phyloP scores from a whole-genome alignment of 2,797 vertebrate genomes.

The Odontamblyopus rebecca region DNA sequence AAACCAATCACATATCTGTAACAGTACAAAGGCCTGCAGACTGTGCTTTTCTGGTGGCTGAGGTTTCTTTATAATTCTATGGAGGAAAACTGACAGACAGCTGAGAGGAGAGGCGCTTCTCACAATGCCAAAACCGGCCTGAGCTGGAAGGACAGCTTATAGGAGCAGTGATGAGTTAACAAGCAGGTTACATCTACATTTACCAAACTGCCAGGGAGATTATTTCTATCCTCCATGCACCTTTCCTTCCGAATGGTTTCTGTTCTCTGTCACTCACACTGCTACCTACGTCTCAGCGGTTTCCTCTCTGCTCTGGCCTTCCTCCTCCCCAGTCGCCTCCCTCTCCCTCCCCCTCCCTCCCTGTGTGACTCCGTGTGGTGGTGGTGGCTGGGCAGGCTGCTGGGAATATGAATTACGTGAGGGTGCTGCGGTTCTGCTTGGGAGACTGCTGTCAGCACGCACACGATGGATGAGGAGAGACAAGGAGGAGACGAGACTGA shows the following conservation, averaged over 20 bases:
- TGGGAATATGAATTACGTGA: conserved; percentile 81
- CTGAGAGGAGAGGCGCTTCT: not conserved
- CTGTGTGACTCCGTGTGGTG: conserved; percentile 30
- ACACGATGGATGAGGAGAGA: conserved; percentile 76
- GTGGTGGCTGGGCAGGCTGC: conserved; percentile 60
- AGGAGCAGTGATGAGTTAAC: conserved; percentile 3
- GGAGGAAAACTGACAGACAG: conserved; percentile 41
- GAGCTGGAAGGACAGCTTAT: not conserved
- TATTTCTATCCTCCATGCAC: conserved; percentile 16
- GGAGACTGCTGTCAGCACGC: conserved; percentile 74
- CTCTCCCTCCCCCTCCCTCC: conserved; percentile 42
- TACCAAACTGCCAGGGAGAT: not conserved
- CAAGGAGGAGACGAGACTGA: conserved; percentile 73
- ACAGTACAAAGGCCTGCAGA: conserved; percentile 65
- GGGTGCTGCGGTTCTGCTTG: conserved; percentile 76
- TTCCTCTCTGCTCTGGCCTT: not conserved
- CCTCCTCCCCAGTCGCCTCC: conserved; percentile 11
- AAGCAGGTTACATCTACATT: not conserved
- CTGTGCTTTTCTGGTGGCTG: conserved; percentile 61
- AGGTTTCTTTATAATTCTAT: conserved; percentile 60
- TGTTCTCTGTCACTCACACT: conserved; percentile 3
- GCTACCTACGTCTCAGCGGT: not conserved
- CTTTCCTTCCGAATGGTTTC: conserved; percentile 1
- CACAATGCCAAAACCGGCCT: conserved; percentile 10
- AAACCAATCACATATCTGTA: conserved; percentile 75